Conservation (phyloP, 1,140 invertebrate species). For the Maconellicoccus hirsutus region DNA sequence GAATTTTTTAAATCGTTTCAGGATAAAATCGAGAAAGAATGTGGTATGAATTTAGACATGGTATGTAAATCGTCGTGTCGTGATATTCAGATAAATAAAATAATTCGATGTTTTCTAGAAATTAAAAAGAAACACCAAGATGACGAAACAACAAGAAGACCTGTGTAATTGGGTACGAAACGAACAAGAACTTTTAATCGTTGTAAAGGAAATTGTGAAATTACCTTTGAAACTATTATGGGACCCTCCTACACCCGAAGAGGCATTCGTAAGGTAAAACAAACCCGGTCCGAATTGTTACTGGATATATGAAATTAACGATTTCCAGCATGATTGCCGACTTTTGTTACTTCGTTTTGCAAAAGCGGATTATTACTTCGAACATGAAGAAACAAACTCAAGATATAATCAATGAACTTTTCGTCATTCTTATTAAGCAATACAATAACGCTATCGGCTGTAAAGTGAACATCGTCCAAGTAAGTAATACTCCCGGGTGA, state of each 20-base stretch:
- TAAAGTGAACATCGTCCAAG: constrained; percentile 52
- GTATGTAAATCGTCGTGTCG: background rate
- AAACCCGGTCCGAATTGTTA: too few species aligned
- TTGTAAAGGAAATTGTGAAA: background rate
- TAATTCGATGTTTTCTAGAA: constrained; percentile 2
- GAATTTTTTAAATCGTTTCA: constrained; percentile 12
- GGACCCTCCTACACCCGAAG: background rate
- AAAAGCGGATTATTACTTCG: constrained; percentile 29
- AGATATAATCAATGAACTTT: constrained; percentile 60
- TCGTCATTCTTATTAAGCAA: constrained; percentile 65
- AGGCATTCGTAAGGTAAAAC: background rate
- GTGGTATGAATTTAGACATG: background rate
- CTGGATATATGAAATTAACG: constrained; percentile 39
- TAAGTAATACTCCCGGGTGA: constrained; percentile 30
- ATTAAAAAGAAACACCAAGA: background rate
- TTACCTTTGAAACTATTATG: background rate
- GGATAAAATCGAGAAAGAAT: background rate
- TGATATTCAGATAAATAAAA: background rate
- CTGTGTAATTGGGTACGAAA: background rate
- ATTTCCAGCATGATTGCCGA: constrained; percentile 78
- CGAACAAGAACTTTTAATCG: background rate
- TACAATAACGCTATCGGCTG: constrained; percentile 64
- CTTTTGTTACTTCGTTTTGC: constrained; percentile 30
- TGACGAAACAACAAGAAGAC: background rate
- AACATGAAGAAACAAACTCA: constrained; percentile 49